phyloP scores from a whole-genome alignment of 2,113 vertebrate species.

The Nerophis ophidion region DNA sequence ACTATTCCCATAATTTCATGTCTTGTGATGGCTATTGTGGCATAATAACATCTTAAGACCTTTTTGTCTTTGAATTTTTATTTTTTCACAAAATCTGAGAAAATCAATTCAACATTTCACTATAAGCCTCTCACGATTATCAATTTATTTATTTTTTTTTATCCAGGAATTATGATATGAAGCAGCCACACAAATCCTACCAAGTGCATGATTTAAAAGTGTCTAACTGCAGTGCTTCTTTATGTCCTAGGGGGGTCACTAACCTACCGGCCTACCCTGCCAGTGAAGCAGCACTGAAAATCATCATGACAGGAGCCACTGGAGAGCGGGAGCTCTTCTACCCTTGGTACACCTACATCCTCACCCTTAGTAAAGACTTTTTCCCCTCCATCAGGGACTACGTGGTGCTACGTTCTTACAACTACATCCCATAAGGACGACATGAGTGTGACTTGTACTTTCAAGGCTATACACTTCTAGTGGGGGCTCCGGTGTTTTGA shows the following conservation, averaged over 20 bases:
- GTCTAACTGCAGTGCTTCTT: slow-evolving; percentile 1
- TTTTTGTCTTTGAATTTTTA: too few species aligned
- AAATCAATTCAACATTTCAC: background rate
- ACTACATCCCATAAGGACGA: slow-evolving; percentile 48
- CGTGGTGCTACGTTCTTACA: slow-evolving; percentile 65
- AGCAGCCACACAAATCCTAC: background rate
- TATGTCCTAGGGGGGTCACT: slow-evolving; percentile 59
- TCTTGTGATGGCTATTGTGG: too few species aligned
- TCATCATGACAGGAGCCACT: slow-evolving; percentile 68
- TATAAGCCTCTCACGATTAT: background rate
- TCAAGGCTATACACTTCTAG: background rate
- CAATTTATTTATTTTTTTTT: background rate
- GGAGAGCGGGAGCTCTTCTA: slow-evolving; percentile 70
- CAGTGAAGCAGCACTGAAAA: slow-evolving; percentile 73
- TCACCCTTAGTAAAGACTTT: slow-evolving; percentile 62
- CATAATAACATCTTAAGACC: too few species aligned
- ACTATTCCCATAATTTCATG: too few species aligned
- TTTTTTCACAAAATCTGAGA: too few species aligned
- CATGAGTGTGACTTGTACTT: background rate
- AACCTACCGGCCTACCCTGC: slow-evolving; percentile 66
- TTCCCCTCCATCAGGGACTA: slow-evolving; percentile 51
- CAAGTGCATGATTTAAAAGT: background rate
- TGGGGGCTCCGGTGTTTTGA: background rate
- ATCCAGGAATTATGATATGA: background rate
- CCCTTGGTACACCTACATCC: slow-evolving; percentile 64